Evolutionary conservation across 1,140 invertebrate genomes (phyloP), one percentile per base, ranked within the genome.

Genomic region (Scaptomyza montana): DNA sequence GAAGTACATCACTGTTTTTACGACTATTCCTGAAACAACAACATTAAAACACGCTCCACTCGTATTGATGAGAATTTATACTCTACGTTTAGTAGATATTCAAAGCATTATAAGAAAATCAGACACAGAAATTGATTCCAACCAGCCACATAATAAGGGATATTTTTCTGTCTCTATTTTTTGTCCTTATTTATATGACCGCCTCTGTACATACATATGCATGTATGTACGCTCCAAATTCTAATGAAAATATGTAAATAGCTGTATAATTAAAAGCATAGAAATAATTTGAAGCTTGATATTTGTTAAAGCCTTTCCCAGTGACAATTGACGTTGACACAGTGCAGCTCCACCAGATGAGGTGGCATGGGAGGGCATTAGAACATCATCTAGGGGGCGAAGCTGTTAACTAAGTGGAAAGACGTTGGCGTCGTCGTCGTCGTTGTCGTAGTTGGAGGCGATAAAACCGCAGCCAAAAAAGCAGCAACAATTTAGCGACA

Each of bases 281-380:
- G 68, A 84, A 69, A 78, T 78, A 64, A 86, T 80, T 87, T 82
- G 2, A 49, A 72, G 82, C 67, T 72, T 66, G 57, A 86, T 80
- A 66, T 81, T 86, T 67, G 28, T 49, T 63, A 80, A 86, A 86
- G 71, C 64, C 45, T 33, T 53, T 12, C 50, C 41, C 66, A 47
- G 30, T 7, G 10, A n/a, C n/a, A 12, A 12, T 43, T 5, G n/a
- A 5, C 39, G 39, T n/a, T 8, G 12, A 12, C 12, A 43, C 39
- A 43, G 10, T 43, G 39, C 39, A n/a, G 12, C 39, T n/a, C 12
- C 39, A 43, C n/a, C 3, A 3, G n/a, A 43, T 43, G 12, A 12
- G 39, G 12, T 4, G 39, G 36, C 9, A 9, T 39, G 43, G 12
- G 16, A 2, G 60, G 12, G 36, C 8, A 9, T 36, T 7, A 36